These are phyloP conservation scores for Xestoiulus laeticollis DNA, from an alignment of 2,888 invertebrate genomes.

Conservation along the genomic window DNA sequence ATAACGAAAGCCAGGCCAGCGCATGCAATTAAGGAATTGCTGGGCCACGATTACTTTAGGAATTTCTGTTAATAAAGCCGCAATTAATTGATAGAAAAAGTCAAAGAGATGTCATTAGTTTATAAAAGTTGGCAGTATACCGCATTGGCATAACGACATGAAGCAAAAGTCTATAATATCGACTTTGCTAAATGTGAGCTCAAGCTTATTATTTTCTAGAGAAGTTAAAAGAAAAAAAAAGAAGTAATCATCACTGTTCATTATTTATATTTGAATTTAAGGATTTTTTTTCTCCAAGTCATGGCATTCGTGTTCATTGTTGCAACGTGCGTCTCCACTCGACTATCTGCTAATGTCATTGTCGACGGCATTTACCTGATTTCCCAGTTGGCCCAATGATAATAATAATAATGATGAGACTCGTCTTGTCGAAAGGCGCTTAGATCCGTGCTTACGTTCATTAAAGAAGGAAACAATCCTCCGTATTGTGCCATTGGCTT, in stretches of 20 bases:
- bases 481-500: slow-evolving; percentile 43
- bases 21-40: slow-evolving; percentile 32
- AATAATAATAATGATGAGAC: slow-evolving; percentile 39
- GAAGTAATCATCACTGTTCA: not conserved
- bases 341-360: slow-evolving; percentile 43
- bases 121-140: not conserved
- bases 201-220: not conserved
- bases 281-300: not conserved
- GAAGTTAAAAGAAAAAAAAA: not conserved
- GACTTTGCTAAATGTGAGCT: no score
- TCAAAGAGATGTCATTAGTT: not conserved
- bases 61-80: not conserved
- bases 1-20: not conserved
- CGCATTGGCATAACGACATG: no score
- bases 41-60: not conserved
- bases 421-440: slow-evolving; percentile 42
- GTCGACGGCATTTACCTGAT: slow-evolving; percentile 43
- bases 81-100: slow-evolving; percentile 28
- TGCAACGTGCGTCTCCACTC: slow-evolving; percentile 34
- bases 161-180: no score
- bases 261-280: slow-evolving; percentile 38
- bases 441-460: slow-evolving; percentile 31
- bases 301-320: not conserved
- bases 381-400: slow-evolving; percentile 43
- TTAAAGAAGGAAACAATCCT: slow-evolving; percentile 41